Evolutionary conservation across 92 coral and sea anemone genomes (phyloP).

Genomic region (Zoanthus solanderi): DNA sequence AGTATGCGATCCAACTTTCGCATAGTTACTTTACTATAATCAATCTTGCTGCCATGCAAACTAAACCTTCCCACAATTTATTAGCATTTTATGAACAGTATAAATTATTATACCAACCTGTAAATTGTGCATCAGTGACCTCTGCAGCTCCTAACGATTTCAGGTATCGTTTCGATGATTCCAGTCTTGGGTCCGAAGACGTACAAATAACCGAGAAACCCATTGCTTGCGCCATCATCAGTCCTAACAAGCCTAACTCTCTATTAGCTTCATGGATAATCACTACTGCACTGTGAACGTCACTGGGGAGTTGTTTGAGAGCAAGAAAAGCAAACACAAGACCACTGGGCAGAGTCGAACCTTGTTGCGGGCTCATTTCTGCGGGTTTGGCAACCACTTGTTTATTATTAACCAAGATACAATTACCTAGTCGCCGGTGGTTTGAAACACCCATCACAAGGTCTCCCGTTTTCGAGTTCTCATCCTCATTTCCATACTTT

Average conservation of each 20-base stretch:
- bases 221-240: constrained; percentile 51
- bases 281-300: constrained; percentile 1
- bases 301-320: constrained; percentile 19
- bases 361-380: constrained; percentile 50
- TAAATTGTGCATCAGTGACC: constrained; percentile 21
- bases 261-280: constrained; percentile 51
- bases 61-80: too few relatives aligned
- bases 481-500: neutral
- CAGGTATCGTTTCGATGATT: constrained; percentile 39
- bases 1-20: too few relatives aligned
- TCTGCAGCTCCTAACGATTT: constrained; percentile 15
- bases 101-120: neutral
- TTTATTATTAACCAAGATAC: constrained; percentile 36
- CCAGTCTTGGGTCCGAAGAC: constrained; percentile 24
- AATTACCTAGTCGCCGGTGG: constrained; percentile 33
- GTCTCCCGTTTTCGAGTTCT: constrained; percentile 38
- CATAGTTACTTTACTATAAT: too few relatives aligned
- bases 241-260: constrained; percentile 43
- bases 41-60: too few relatives aligned
- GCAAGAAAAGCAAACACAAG: constrained; percentile 37
- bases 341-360: constrained; percentile 53
- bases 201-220: constrained; percentile 34
- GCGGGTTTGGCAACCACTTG: constrained; percentile 43
- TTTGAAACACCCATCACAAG: constrained; percentile 52
- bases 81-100: neutral